Evolutionary conservation across 30 jellyfish, hydroid and myxozoan genomes (phyloP).

Genomic region (Mastigias papua): DNA sequence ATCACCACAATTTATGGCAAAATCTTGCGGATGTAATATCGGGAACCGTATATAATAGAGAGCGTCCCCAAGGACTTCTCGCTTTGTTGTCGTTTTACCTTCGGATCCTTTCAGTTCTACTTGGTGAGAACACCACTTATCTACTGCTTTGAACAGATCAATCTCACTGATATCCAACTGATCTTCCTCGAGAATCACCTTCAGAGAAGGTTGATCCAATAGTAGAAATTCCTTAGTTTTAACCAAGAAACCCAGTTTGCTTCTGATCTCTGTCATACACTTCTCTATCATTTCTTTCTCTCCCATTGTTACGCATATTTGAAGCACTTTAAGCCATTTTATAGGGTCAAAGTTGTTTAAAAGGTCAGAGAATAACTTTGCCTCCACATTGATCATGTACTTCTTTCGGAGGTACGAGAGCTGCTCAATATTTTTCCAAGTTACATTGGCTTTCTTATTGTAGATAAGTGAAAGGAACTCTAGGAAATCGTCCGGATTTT

Average conservation of each 20-base stretch:
- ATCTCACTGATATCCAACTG: neutral
- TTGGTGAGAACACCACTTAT: slow-evolving; percentile 20
- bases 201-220: neutral
- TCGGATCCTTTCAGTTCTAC: neutral
- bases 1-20: neutral
- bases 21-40: neutral
- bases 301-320: neutral
- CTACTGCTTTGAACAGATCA: slow-evolving; percentile 16
- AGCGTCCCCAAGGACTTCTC: slow-evolving; percentile 19
- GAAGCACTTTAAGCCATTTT: neutral
- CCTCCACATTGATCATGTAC: neutral
- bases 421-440: slow-evolving; percentile 11
- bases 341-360: neutral
- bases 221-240: neutral
- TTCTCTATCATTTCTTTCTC: neutral
- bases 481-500: neutral
- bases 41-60: slow-evolving; percentile 4
- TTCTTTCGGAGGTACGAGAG: slow-evolving; percentile 9
- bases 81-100: neutral
- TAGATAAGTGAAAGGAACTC: slow-evolving; percentile 10
- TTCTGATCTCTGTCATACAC: slow-evolving; percentile 11
- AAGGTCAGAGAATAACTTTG: neutral
- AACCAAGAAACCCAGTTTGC: neutral
- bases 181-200: neutral
- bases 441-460: neutral